These are phyloP conservation scores for Siderastrea radians DNA, from an alignment of 92 coral and sea anemone species.

Conservation along the genomic window DNA sequence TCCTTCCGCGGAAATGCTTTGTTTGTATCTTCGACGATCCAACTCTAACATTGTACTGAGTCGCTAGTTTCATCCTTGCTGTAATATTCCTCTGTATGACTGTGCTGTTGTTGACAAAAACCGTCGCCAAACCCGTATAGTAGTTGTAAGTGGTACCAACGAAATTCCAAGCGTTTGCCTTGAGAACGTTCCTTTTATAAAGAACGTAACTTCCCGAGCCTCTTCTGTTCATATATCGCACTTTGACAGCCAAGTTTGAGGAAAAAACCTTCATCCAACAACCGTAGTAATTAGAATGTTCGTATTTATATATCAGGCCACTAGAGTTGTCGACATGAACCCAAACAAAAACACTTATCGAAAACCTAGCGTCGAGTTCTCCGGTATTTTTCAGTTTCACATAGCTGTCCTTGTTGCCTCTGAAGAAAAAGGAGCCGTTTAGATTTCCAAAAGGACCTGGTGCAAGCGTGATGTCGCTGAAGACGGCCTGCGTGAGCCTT, in stretches of 20 bases:
- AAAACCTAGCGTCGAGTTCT: slow-evolving; percentile 22
- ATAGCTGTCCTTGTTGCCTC: slow-evolving; percentile 14
- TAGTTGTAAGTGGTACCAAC: slow-evolving; percentile 62
- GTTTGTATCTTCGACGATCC: slow-evolving; percentile 32
- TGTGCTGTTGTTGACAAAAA: slow-evolving; percentile 57
- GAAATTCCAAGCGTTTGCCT: slow-evolving; percentile 53
- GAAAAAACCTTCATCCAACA: slow-evolving; percentile 1
- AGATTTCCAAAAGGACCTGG: slow-evolving; percentile 42
- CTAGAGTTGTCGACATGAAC: slow-evolving; percentile 8
- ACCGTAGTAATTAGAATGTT: neutral
- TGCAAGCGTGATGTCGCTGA: slow-evolving; percentile 11
- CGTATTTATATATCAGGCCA: slow-evolving; percentile 23
- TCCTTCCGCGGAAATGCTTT: slow-evolving; percentile 37
- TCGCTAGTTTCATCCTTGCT: slow-evolving; percentile 51
- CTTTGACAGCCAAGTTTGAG: neutral
- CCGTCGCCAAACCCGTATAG: slow-evolving; percentile 56
- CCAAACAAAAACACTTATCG: slow-evolving; percentile 29
- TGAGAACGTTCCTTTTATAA: neutral
- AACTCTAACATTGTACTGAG: slow-evolving; percentile 37
- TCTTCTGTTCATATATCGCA: slow-evolving; percentile 11
- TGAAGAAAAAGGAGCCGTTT: slow-evolving; percentile 47
- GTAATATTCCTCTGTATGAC: slow-evolving; percentile 37
- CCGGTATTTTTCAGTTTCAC: slow-evolving; percentile 15
- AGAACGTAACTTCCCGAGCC: neutral
- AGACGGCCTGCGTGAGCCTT: neutral